phyloP scores from a whole-genome alignment of 1,140 invertebrate genomes.

The Hestina assimilis region DNA sequence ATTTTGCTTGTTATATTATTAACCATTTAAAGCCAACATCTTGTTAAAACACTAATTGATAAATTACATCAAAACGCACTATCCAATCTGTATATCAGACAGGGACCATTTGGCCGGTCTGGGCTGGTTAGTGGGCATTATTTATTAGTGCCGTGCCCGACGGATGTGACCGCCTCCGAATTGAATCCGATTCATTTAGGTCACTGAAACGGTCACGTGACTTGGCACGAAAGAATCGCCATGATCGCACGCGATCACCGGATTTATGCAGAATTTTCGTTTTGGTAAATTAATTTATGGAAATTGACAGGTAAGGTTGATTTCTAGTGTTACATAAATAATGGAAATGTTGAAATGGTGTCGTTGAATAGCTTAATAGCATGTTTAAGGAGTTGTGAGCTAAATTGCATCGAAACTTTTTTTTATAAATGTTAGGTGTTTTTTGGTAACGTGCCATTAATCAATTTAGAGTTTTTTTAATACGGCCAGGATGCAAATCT shows the following conservation, averaged over 20 bases:
- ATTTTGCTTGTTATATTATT: background rate
- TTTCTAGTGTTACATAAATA: background rate
- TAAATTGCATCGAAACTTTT: too few species aligned
- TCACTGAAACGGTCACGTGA: slow-evolving; percentile 49
- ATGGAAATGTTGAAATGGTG: background rate
- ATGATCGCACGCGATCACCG: background rate
- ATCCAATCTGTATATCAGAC: slow-evolving; percentile 7
- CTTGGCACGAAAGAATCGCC: slow-evolving; percentile 9
- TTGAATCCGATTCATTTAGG: slow-evolving; percentile 54
- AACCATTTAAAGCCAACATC: background rate
- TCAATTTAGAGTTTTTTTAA: too few species aligned
- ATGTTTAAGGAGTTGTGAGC: too few species aligned
- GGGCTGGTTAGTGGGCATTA: slow-evolving; percentile 37
- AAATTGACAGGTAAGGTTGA: background rate
- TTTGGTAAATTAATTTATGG: background rate
- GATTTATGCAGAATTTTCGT: background rate
- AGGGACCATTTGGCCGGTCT: slow-evolving; percentile 1
- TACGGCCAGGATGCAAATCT: too few species aligned
- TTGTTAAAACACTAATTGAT: background rate
- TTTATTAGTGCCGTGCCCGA: slow-evolving; percentile 43
- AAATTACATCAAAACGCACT: background rate
- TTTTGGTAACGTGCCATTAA: too few species aligned
- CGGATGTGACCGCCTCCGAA: slow-evolving; percentile 41
- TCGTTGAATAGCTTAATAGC: too few species aligned
- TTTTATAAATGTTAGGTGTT: too few species aligned